Base-by-base conservation (phyloP, 2,888 invertebrate genomes). In the Galerucella pusilla region DNA sequence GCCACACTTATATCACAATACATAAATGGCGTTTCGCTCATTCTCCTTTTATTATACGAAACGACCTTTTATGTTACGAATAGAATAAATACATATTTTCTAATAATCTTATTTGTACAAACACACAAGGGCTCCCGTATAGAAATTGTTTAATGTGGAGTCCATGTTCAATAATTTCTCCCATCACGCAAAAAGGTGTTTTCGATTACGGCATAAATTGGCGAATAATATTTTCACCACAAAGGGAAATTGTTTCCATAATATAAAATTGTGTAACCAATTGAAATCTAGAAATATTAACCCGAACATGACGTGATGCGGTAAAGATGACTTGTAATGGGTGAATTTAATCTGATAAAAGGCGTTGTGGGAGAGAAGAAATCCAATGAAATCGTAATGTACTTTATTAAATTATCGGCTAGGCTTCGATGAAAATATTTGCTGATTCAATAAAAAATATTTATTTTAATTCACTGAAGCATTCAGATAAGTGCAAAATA, bases 1-100 rank as follows among this genome's bases (percentile, higher is more conserved):
- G 83, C 82, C 78, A 83, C 83, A 83, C 83, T 84, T 84, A 57
- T 16, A 57, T 57, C 20, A 83, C 83, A 83, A 83, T 82, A 83
- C 84, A 84, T 84, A 82, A 83, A 81, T 80, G 81, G 78, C 81
- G 83, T 82, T 82, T 83, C 83, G 80, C 80, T 65, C 10, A 64
- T 64, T 64, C 16, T 61, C 45, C 20, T 42, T 64, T 45, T 64
- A 45, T 45, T 45, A 42, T 16, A 45, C 6, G 46, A 42, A 45
- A 11, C 42, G 25, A 12, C 9, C 63, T 42, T 63, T 64, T 11
- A 64, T 16, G 10, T 10, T 16, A 64, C 45, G 45, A 42, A 64
- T 64, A 45, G 64, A 64, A 61, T 35, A 61, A 64, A 64, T 45
- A 45, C 16, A 16, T 28, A 63, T 9, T 42, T 28, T 49, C 49